Evolutionary conservation across 2,888 invertebrate genomes (phyloP).

Genomic region (Cheiracanthium punctorium): DNA sequence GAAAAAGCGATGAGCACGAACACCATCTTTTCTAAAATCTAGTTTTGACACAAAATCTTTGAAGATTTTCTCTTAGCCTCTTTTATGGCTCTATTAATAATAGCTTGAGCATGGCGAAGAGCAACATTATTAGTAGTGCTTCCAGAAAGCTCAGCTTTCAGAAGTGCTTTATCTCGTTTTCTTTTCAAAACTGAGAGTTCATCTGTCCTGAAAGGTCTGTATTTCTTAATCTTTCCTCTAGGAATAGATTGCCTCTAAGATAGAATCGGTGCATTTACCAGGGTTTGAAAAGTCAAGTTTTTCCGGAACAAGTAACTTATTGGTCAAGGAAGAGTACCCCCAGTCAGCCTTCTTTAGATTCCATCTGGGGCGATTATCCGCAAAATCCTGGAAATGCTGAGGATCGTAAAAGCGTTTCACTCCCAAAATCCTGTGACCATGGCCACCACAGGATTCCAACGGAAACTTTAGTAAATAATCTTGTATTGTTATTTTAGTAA

Average conservation of each 20-base stretch:
- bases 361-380: no score
- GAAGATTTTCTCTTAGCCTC: neutral
- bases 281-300: no score
- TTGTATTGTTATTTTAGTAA: neutral
- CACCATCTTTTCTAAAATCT: no score
- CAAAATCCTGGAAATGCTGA: no score
- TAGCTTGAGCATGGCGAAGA: neutral
- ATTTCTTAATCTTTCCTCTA: slow-evolving; percentile 1
- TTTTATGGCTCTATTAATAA: slow-evolving; percentile 2
- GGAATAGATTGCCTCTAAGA: slow-evolving; percentile 6
- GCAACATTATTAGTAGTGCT: neutral
- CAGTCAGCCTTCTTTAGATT: no score
- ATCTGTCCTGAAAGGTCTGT: slow-evolving; percentile 6
- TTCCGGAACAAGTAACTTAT: no score
- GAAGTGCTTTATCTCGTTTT: neutral
- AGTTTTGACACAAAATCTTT: no score
- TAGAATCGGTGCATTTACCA: neutral
- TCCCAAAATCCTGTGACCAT: no score
- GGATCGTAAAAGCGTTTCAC: no score
- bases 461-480: neutral
- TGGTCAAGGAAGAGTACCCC: no score
- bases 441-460: slow-evolving; percentile 22
- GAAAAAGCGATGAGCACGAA: no score
- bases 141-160: slow-evolving; percentile 21
- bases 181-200: neutral